Percentiles rank a stretch among this genome's conserved stretches.
These are phyloP conservation scores for Chaenocephalus aceratus DNA, from an alignment of 2,113 vertebrate genomes.

Conservation along the genomic window DNA sequence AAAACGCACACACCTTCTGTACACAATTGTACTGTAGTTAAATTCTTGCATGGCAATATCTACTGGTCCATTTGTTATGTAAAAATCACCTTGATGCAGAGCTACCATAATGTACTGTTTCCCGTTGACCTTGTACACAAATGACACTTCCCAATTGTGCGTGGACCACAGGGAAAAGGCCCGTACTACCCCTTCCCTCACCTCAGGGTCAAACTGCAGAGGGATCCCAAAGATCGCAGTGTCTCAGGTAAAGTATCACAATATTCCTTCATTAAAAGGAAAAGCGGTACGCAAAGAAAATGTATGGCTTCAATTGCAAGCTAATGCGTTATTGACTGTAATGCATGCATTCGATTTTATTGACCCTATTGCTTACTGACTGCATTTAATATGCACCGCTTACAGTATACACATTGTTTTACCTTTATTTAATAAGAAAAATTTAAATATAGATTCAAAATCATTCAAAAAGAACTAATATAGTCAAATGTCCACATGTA, in stretches of 20 bases:
- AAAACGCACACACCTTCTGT: not conserved
- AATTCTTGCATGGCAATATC: not conserved
- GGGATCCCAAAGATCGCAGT: constrained; percentile 96
- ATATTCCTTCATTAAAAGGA: not conserved
- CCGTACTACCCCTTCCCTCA: constrained; percentile 95
- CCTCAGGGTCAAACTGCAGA: constrained; percentile 92
- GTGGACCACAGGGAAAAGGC: constrained; percentile 88
- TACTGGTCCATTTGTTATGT: not conserved
- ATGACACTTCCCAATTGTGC: constrained; percentile 51
- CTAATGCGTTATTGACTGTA: constrained; percentile 22
- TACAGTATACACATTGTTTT: not conserved
- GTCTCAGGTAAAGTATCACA: constrained; percentile 91
- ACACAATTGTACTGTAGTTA: not conserved
- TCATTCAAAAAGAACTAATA: not conserved
- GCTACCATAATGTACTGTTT: constrained; percentile 13
- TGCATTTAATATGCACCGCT: constrained; percentile 24
- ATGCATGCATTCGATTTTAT: constrained; percentile 34
- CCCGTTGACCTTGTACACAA: constrained; percentile 9
- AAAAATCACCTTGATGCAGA: not conserved
- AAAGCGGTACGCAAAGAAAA: not conserved
- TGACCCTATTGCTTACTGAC: constrained; percentile 29
- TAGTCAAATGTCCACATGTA: constrained; percentile 8
- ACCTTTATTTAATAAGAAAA: not conserved
- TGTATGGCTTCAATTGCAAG: constrained; percentile 15
- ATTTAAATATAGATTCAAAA: constrained; percentile 6